Conservation (phyloP, 1,140 invertebrate species). For the Anthonomus grandis region DNA sequence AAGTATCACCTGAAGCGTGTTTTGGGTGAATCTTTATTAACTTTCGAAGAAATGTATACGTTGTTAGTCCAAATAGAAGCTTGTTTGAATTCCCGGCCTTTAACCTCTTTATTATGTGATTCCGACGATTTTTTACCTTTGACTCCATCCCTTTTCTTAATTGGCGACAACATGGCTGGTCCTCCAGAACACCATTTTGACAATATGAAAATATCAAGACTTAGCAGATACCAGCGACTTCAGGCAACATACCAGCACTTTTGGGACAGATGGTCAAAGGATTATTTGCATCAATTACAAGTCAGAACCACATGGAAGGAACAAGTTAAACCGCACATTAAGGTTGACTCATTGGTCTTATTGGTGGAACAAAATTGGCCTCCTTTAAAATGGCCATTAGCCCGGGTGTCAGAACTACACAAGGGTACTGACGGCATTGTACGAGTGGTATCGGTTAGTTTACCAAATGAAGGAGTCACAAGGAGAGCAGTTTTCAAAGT, state of each 20-base stretch:
- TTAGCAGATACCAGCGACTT: not conserved
- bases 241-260: not conserved
- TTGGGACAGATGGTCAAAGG: too few species aligned
- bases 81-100: too few species aligned
- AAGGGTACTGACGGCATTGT: not conserved
- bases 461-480: not conserved
- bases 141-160: not conserved
- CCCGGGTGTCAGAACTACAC: not conserved
- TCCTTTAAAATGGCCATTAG: not conserved
- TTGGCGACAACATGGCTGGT: not conserved
- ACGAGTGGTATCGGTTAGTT: not conserved
- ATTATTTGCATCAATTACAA: too few species aligned
- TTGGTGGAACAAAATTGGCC: too few species aligned
- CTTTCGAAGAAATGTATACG: slow-evolving; percentile 20
- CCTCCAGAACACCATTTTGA: not conserved
- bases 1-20: slow-evolving; percentile 28
- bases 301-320: not conserved
- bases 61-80: too few species aligned
- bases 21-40: slow-evolving; percentile 22
- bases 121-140: slow-evolving; percentile 12
- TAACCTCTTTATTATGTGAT: slow-evolving; percentile 6
- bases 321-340: not conserved
- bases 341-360: too few species aligned
- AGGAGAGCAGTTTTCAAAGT: not conserved
- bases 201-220: not conserved